phyloP scores from a whole-genome alignment of 2,797 vertebrate species.

The Emydoidea blandingii region DNA sequence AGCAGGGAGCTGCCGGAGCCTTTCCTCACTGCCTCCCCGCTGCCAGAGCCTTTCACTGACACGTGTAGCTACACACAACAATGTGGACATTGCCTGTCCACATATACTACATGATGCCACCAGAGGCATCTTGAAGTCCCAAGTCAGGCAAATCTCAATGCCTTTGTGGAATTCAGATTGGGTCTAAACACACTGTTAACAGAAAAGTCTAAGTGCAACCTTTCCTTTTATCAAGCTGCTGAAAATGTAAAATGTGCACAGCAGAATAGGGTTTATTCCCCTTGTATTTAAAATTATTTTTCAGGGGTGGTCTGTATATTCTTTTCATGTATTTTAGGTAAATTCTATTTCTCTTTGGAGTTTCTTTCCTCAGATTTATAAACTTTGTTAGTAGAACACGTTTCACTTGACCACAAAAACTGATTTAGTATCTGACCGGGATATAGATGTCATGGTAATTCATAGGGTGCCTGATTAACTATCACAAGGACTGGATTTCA shows the following conservation, averaged over 20 bases:
- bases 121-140: neutral
- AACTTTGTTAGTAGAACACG: neutral
- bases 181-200: neutral
- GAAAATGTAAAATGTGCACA: neutral
- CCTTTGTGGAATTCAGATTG: neutral
- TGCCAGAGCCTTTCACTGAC: neutral
- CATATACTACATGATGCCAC: too few relatives aligned
- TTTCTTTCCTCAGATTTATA: neutral
- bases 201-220: neutral
- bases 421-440: neutral
- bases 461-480: neutral
- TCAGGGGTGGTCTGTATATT: neutral
- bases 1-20: neutral
- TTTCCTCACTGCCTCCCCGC: neutral
- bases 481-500: neutral
- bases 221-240: neutral
- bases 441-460: neutral
- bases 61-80: neutral
- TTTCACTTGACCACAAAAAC: neutral
- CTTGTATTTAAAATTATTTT: neutral
- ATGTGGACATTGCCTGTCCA: neutral
- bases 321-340: neutral
- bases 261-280: neutral
- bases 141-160: neutral
- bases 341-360: neutral